Percentiles rank a stretch among this genome's conserved stretches.
These are phyloP conservation scores for Orgyia antiqua DNA, from an alignment of 2,888 invertebrate genomes.

Conservation along the genomic window DNA sequence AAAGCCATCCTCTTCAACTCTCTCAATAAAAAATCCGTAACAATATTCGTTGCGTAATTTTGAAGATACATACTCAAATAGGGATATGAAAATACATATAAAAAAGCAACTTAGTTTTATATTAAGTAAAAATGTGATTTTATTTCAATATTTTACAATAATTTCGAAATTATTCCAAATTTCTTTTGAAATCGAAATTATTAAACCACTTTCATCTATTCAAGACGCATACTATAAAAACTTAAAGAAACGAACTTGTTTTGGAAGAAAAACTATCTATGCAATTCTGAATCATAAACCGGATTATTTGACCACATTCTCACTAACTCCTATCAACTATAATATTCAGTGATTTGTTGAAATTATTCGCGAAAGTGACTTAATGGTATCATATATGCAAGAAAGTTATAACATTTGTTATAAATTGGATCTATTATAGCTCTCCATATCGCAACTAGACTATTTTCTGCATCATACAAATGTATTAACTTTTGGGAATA, in stretches of 20 bases:
- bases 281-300: constrained; percentile 1
- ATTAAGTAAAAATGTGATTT: too few species aligned
- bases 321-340: neutral
- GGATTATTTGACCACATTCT: neutral
- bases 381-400: constrained; percentile 4
- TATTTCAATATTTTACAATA: too few species aligned
- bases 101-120: too few species aligned
- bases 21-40: too few species aligned
- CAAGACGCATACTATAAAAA: neutral
- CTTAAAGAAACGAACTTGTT: too few species aligned
- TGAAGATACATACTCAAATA: too few species aligned
- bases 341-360: constrained; percentile 4
- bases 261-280: neutral
- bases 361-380: constrained; percentile 10
- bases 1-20: too few species aligned
- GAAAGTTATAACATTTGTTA: neutral
- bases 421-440: neutral
- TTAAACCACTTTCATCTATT: neutral
- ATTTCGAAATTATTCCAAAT: neutral
- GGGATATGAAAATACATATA: too few species aligned
- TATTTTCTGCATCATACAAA: too few species aligned
- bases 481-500: too few species aligned
- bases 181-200: neutral
- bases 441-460: too few species aligned
- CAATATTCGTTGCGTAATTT: too few species aligned